Evolutionary conservation across 2,888 invertebrate species (phyloP), one percentile per base, ranked within the genome.

Genomic region (Parelbella ahira): DNA sequence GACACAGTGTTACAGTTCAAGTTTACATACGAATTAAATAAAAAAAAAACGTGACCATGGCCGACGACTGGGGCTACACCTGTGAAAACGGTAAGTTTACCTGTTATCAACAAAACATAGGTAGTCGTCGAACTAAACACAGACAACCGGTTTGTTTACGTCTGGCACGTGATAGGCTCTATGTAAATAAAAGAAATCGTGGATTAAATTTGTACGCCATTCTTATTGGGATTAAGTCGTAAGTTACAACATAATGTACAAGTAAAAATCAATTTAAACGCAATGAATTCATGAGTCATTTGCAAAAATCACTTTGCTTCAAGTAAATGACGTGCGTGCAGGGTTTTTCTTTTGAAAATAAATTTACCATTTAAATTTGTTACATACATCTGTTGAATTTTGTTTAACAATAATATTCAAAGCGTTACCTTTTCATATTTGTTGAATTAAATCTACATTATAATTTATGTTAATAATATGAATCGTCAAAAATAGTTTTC

Each of bases 31-130:
- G 42, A 54, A 56, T 58, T 51, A 45, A 43, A 47, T 34, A 21
- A 48, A 21, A 49, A 48, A 32, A 24, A 32, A 44, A 36, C 41
- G 49, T 46, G 44, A 51, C 45, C 36, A 88, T 88, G 84, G 84
- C 80, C 56, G 79, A 66, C 55, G 88, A 88, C 45, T 90, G 90
- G 90, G 90, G 90, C 75, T 90, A 90, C 76, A 88, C 89, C 56
- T 76, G 81, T 58, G 84, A 83, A 54, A 90, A 90, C 70, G 90
- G 90, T 90, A 65, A 89, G 88, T 86, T 48, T 51, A 58, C 50
- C 56, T 52, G 48, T 49, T 53, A 48, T 49, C 46, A 51, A 53
- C 28, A 25, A 8, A 15, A 44, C 43, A 52, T 44, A 48, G 51
- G 50, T 55, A 45, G 60, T n/a, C n/a, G 58, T 56, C 56, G 58